phyloP scores from a whole-genome alignment of 2,888 invertebrate species.

The Lasioglossum vierecki region DNA sequence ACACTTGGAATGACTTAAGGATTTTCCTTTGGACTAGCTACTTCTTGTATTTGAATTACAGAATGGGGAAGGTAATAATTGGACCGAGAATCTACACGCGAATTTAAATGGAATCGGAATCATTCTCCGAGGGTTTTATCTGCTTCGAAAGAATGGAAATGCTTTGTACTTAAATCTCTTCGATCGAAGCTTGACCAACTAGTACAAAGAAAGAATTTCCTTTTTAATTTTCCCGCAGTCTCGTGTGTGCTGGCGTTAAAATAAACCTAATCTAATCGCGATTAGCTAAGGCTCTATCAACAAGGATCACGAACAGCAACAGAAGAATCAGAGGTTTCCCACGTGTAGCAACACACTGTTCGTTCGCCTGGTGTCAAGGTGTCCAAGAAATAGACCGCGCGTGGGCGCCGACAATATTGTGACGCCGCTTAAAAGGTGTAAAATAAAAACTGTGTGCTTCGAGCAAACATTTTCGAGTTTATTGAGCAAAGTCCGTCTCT shows the following conservation, averaged over 20 bases:
- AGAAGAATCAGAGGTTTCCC: not conserved
- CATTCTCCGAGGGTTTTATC: not conserved
- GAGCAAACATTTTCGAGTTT: conserved; percentile 67
- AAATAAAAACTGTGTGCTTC: conserved; percentile 63
- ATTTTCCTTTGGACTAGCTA: not conserved
- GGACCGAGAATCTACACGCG: not conserved
- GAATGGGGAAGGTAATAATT: not conserved
- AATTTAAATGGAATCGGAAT: not conserved
- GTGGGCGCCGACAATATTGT: conserved; percentile 55
- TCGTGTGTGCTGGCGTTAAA: not conserved
- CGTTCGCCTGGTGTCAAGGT: not conserved
- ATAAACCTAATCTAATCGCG: not conserved
- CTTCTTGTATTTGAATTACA: conserved; percentile 3
- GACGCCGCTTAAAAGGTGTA: conserved; percentile 61
- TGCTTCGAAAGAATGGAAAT: not conserved
- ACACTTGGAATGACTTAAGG: not conserved
- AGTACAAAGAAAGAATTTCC: not conserved
- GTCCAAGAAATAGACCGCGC: conserved; percentile 27
- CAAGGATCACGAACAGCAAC: not conserved
- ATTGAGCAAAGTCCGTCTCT: conserved; percentile 57
- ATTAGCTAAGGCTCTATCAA: not conserved
- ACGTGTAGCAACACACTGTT: not conserved
- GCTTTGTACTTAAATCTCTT: not conserved
- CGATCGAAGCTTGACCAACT: not conserved
- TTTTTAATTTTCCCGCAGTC: not conserved